Conservation (phyloP, 2,888 invertebrate species). For the Oscheius onirici region DNA sequence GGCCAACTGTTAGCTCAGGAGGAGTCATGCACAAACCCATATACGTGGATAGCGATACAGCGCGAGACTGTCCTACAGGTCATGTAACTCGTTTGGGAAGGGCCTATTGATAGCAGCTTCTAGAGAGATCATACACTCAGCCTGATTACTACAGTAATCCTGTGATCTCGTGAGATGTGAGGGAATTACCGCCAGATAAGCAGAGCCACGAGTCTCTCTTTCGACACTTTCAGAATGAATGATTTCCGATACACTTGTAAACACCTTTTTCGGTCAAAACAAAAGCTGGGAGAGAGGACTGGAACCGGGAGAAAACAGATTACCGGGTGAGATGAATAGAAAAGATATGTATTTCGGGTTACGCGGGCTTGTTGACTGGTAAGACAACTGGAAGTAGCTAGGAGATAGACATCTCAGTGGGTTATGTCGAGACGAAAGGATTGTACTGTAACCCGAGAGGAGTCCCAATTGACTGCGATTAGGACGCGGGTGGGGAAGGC, state of each 20-base stretch:
- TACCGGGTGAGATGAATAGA: not conserved
- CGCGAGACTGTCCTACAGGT: not conserved
- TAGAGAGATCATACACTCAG: slow-evolving; percentile 15
- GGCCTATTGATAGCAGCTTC: slow-evolving; percentile 1
- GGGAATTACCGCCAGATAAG: not conserved
- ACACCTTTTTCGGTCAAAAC: not conserved
- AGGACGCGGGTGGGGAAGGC: not conserved
- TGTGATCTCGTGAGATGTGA: not conserved
- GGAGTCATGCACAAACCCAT: slow-evolving; percentile 32
- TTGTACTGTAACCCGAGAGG: slow-evolving; percentile 27
- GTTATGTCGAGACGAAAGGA: slow-evolving; percentile 9
- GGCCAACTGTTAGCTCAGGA: slow-evolving; percentile 33
- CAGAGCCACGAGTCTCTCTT: not conserved
- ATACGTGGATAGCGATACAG: slow-evolving; percentile 32
- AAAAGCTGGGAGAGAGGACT: not conserved
- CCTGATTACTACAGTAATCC: slow-evolving; percentile 32
- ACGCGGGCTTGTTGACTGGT: slow-evolving; percentile 27
- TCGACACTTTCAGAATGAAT: not conserved
- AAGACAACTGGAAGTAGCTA: slow-evolving; percentile 3
- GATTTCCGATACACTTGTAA: too few species aligned
- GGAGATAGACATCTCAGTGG: slow-evolving; percentile 23
- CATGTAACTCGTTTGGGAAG: not conserved
- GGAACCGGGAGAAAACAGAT: not conserved
- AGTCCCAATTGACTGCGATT: slow-evolving; percentile 14
- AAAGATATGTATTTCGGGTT: slow-evolving; percentile 2